These are phyloP conservation scores for Lepidothrix coronata DNA, from an alignment of 2,113 vertebrate genomes.

Conservation along the genomic window DNA sequence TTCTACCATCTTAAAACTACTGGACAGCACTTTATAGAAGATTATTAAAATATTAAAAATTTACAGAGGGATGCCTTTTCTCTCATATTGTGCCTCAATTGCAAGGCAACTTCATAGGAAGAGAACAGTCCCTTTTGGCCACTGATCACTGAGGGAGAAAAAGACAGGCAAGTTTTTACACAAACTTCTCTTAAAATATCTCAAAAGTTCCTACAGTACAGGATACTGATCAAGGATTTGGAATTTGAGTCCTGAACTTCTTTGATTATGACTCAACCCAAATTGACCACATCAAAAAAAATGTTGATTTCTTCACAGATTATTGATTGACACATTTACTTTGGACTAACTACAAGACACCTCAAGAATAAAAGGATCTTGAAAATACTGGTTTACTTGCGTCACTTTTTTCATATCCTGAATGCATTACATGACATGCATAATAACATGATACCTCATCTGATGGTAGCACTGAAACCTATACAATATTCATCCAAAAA, in stretches of 20 bases:
- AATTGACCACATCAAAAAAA: neutral
- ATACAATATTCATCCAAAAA: neutral
- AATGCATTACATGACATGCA: neutral
- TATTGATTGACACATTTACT: neutral
- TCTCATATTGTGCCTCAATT: neutral
- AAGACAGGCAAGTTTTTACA: neutral
- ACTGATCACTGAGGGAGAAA: neutral
- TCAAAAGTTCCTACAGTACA: neutral
- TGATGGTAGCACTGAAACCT: neutral
- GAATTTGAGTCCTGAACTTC: neutral
- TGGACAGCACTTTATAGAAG: neutral
- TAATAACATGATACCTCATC: neutral
- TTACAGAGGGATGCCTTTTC: neutral
- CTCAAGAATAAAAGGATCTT: neutral
- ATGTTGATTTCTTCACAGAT: neutral
- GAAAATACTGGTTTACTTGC: neutral
- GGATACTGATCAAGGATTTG: neutral
- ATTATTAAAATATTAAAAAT: neutral
- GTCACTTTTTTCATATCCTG: neutral
- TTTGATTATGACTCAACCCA: neutral
- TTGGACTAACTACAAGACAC: neutral
- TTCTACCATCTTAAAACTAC: neutral
- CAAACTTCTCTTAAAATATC: neutral
- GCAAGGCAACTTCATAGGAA: neutral
- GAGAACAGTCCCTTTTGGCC: neutral